Base-by-base conservation (phyloP, 2,797 vertebrate species). In the Chromobotia macracanthus region DNA sequence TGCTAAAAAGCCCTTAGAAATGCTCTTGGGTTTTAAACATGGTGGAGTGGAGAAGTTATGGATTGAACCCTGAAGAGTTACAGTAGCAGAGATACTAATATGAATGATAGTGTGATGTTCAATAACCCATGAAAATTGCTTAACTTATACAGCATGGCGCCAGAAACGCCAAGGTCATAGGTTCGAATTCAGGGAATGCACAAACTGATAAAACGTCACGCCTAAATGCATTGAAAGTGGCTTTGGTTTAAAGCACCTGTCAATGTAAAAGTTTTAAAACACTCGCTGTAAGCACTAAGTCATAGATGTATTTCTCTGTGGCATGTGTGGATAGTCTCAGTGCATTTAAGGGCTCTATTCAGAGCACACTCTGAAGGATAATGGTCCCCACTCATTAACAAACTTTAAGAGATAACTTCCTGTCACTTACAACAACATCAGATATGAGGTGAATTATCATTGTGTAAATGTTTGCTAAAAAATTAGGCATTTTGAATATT, bases 401-500 rank as follows among this genome's bases (percentile, higher is more conserved):
- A 56, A 66, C 61, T 16, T 25, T 35, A 48, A 10, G 72, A 60
- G 61, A 6, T 61, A 44, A 60, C 72, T 41, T 77, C 73, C 9
- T 12, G 38, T 72, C 68, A 51, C 58, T 72, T 60, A 61, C 51
- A 60, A 11, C 61, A 21, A 63, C 55, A 68, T 51, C 58, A 58
- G 41, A 10, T 5, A 16, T 71, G 28, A 58, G 50, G 56, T 70
- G 28, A 65, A 81, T 65, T 60, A 70, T 75, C 51, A 80, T 18
- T 41, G 56, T 28, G 16, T 38, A 41, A 38, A 5, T 67, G 10
- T 15, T 48, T 67, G n/a, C 5, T 8, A 12, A 44, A 44, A 44
- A 11, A 44, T 44, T 44, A 44, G 0, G 41, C 8, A 44, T 38
- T 9, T 38, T 8, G 8, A 38, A 7, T 7, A 1, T 7, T 38